Evolutionary conservation across 2,113 vertebrate genomes (phyloP).

Genomic region (Tamias sibiricus): DNA sequence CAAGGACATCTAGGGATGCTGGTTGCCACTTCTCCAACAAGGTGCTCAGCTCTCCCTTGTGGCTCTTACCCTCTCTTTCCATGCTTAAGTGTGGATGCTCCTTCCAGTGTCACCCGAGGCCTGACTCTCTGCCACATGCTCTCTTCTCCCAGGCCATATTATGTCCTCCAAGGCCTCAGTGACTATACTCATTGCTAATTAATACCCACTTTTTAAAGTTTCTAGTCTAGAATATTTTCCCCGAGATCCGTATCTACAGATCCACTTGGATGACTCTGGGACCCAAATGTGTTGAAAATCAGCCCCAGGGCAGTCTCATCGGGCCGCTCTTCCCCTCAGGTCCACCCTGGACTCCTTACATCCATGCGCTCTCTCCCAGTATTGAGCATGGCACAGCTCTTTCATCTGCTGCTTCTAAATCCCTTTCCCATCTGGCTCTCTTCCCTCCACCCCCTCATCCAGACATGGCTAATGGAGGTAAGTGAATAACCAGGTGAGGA

Average conservation of each 20-base stretch:
- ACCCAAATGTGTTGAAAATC: not conserved
- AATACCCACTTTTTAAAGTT: not conserved
- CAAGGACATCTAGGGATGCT: not conserved
- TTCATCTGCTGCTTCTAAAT: not conserved
- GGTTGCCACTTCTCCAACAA: too few relatives aligned
- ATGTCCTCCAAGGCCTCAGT: rapidly evolving
- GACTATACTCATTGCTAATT: rapidly evolving
- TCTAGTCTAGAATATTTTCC: not conserved
- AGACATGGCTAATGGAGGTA: not conserved
- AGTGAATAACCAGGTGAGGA: not conserved
- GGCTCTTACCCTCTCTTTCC: not conserved
- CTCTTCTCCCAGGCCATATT: not conserved
- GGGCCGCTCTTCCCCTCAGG: not conserved
- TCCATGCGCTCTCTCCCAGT: rapidly evolving
- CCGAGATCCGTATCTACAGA: not conserved
- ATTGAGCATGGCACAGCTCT: not conserved
- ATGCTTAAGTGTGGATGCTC: rapidly evolving
- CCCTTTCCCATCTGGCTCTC: rapidly evolving
- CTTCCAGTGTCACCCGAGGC: rapidly evolving
- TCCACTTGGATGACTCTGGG: not conserved
- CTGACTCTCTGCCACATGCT: rapidly evolving
- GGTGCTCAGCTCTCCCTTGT: not conserved
- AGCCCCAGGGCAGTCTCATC: not conserved
- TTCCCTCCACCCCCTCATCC: too few relatives aligned
- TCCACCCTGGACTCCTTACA: rapidly evolving